Percentiles rank a stretch among this genome's conserved stretches.
Conservation (phyloP, 2,797 vertebrate species). For the Mormyrus hasselquistii region DNA sequence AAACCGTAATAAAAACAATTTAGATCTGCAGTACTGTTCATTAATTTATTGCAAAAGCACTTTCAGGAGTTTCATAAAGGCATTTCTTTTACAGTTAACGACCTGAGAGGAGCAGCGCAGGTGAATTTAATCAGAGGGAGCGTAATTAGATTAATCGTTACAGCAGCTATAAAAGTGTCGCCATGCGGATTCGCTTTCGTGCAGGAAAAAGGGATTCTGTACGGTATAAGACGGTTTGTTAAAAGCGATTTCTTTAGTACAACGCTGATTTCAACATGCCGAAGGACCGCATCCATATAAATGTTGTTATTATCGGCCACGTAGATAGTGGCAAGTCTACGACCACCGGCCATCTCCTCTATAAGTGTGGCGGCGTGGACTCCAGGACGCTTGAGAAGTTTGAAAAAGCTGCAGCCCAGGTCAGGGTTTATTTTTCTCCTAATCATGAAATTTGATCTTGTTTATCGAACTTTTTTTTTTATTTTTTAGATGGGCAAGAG, state of each 20-base stretch:
- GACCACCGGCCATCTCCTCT: conserved; percentile 70
- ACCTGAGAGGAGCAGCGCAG: neutral
- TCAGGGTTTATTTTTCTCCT: conserved; percentile 18
- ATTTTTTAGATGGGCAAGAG: conserved; percentile 64
- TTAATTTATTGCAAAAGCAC: neutral
- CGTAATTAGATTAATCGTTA: neutral
- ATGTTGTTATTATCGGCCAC: conserved; percentile 70
- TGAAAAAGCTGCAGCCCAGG: conserved; percentile 66
- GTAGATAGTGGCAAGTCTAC: conserved; percentile 78
- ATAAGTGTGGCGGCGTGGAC: conserved; percentile 72
- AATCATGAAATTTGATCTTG: neutral
- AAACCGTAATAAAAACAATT: neutral
- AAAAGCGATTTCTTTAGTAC: neutral
- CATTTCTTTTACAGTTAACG: neutral
- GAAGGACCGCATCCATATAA: conserved; percentile 60
- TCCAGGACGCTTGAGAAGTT: conserved; percentile 68
- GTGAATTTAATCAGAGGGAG: neutral
- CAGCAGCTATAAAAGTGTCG: neutral
- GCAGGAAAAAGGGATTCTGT: neutral
- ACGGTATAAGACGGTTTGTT: neutral
- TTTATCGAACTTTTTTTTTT: neutral
- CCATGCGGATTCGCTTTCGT: neutral
- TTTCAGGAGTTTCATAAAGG: neutral
- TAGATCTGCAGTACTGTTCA: neutral
- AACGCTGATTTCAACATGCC: conserved; percentile 32